Evolutionary conservation across 2,888 invertebrate genomes (phyloP).

Genomic region (Caenorhabditis sp.): DNA sequence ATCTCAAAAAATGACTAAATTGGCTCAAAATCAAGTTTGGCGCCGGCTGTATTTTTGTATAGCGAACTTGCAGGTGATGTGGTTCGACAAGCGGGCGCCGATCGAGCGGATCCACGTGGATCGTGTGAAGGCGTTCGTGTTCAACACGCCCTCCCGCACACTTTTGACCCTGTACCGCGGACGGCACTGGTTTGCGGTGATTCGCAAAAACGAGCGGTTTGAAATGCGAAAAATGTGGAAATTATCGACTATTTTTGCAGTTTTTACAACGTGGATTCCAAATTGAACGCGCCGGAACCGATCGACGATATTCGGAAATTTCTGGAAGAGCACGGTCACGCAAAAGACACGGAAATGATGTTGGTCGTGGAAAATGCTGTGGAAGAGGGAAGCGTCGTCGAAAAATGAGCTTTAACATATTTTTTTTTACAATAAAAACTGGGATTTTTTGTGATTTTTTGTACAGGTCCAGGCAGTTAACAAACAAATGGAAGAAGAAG

Average conservation of each 20-base stretch:
- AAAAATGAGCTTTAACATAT: no score
- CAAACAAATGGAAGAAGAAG: no score
- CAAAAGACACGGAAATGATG: conserved; percentile 46
- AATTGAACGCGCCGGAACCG: conserved; percentile 63
- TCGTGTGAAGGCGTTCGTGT: conserved; percentile 64
- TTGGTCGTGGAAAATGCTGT: conserved; percentile 27
- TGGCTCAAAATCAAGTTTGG: neutral
- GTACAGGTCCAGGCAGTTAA: no score
- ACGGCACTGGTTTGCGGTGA: conserved; percentile 73
- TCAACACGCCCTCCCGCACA: conserved; percentile 63
- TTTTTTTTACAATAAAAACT: no score
- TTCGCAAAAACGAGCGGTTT: neutral
- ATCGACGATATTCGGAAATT: conserved; percentile 61
- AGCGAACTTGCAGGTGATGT: conserved; percentile 46
- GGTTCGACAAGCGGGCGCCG: conserved; percentile 57
- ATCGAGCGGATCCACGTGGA: conserved; percentile 54
- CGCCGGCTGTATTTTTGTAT: no score
- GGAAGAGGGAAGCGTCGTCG: conserved; percentile 26
- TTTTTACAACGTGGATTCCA: conserved; percentile 76
- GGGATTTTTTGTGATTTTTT: neutral
- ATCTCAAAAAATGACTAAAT: no score
- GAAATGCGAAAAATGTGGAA: neutral
- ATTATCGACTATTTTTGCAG: conserved; percentile 32
- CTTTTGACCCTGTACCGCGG: conserved; percentile 69
- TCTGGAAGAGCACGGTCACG: conserved; percentile 3